These are phyloP conservation scores for Heliopora coerulea DNA, from an alignment of 92 coral and sea anemone genomes.

Conservation along the genomic window DNA sequence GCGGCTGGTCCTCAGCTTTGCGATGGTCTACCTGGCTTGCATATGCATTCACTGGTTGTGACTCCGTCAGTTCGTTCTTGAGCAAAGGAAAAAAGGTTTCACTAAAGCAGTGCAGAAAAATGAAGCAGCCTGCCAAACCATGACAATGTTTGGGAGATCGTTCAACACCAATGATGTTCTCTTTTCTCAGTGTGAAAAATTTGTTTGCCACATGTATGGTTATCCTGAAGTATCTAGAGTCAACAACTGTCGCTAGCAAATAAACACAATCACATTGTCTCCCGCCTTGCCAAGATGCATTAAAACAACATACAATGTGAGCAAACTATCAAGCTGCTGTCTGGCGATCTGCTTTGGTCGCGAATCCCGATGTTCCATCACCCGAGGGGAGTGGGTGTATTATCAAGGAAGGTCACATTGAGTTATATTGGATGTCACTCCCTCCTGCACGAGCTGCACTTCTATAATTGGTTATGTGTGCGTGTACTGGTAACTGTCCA, in stretches of 20 bases:
- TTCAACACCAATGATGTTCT: slow-evolving; percentile 29
- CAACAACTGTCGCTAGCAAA: no score
- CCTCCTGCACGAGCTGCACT: slow-evolving; percentile 33
- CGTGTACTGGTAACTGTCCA: slow-evolving; percentile 30
- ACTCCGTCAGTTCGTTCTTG: no score
- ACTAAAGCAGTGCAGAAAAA: no score
- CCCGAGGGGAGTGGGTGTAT: slow-evolving; percentile 36
- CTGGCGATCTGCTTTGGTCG: no score
- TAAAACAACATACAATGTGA: slow-evolving; percentile 44
- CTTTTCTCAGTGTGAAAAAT: slow-evolving; percentile 40
- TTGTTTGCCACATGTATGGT: slow-evolving; percentile 50
- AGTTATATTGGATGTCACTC: slow-evolving; percentile 13
- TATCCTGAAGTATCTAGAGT: slow-evolving; percentile 6
- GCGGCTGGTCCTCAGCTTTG: slow-evolving; percentile 24
- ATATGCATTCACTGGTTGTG: slow-evolving; percentile 51
- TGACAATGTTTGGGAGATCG: no score
- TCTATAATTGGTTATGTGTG: slow-evolving; percentile 21
- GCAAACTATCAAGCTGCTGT: slow-evolving; percentile 64
- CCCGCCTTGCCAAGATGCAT: slow-evolving; percentile 58
- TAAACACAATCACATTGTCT: no score
- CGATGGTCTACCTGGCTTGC: slow-evolving; percentile 42
- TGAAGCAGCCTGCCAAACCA: no score
- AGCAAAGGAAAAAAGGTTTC: no score
- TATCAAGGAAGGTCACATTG: neutral
- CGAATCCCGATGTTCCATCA: slow-evolving; percentile 55